A percentile compares a stretch with the other conserved stretches of the same genome.
Evolutionary conservation across 2,113 vertebrate species (phyloP).

Genomic region (Carollia perspicillata): DNA sequence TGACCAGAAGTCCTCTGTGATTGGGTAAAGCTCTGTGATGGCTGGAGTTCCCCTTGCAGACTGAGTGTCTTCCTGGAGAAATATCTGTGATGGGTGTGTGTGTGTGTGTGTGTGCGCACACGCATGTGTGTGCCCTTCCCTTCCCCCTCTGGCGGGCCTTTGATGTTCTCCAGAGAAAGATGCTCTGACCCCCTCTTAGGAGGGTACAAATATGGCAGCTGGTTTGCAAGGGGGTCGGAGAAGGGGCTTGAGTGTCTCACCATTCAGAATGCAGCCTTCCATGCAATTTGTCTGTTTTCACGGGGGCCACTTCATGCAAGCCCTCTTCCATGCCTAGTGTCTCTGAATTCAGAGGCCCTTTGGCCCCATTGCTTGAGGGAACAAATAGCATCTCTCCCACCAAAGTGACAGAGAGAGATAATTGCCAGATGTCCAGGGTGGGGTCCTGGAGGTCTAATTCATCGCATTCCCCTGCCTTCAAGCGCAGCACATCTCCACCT

Average conservation of each 20-base stretch:
- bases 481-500: neutral
- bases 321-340: neutral
- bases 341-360: neutral
- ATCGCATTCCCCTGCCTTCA: neutral
- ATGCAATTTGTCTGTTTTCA: neutral
- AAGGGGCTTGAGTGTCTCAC: neutral
- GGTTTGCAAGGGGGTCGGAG: rapidly evolving
- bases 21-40: neutral
- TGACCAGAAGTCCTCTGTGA: neutral
- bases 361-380: neutral
- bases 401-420: neutral
- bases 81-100: neutral
- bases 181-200: neutral
- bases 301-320: neutral
- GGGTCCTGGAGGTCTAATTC: neutral
- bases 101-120: too few relatives aligned
- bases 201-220: neutral
- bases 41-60: neutral
- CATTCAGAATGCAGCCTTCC: neutral
- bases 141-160: too few relatives aligned
- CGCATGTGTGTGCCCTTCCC: neutral
- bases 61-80: neutral
- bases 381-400: neutral
- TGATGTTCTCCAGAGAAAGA: neutral
- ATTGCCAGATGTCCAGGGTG: neutral